A percentile compares a stretch with the other conserved stretches of the same genome.
Evolutionary conservation across 2,113 vertebrate species (phyloP).

Genomic region (Machaerirhynchus nigripectus): DNA sequence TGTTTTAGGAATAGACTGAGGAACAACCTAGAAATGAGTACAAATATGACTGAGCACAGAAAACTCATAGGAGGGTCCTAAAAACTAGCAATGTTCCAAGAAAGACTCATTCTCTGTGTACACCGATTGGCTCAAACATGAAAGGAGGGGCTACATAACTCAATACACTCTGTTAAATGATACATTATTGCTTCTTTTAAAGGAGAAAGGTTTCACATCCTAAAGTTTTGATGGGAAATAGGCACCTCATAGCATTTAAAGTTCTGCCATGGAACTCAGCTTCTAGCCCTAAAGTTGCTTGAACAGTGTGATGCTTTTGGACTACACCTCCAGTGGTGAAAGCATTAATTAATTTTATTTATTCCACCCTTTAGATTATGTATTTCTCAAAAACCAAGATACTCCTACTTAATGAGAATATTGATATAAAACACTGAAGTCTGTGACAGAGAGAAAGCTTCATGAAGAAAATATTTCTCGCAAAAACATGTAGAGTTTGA

Average conservation of each 20-base stretch:
- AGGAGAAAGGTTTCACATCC: neutral
- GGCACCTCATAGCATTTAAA: neutral
- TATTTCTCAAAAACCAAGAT: neutral
- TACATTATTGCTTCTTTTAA: neutral
- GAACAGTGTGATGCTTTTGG: neutral
- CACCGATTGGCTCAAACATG: neutral
- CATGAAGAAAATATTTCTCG: neutral
- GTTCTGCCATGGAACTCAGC: neutral
- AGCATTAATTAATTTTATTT: neutral
- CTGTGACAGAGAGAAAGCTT: neutral
- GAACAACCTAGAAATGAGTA: neutral
- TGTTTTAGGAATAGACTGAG: neutral
- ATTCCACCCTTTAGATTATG: neutral
- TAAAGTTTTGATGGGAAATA: neutral
- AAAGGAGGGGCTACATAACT: neutral
- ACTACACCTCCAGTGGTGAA: neutral
- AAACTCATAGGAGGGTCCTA: neutral
- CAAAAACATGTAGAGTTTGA: neutral
- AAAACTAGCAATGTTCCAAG: neutral
- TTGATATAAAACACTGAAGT: neutral
- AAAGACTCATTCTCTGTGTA: neutral
- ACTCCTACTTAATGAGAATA: neutral
- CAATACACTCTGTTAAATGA: neutral
- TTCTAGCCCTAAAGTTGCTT: neutral
- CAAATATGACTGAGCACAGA: neutral